These are phyloP conservation scores for Archocentrus centrarchus DNA, from an alignment of 2,113 vertebrate species.

Conservation along the genomic window DNA sequence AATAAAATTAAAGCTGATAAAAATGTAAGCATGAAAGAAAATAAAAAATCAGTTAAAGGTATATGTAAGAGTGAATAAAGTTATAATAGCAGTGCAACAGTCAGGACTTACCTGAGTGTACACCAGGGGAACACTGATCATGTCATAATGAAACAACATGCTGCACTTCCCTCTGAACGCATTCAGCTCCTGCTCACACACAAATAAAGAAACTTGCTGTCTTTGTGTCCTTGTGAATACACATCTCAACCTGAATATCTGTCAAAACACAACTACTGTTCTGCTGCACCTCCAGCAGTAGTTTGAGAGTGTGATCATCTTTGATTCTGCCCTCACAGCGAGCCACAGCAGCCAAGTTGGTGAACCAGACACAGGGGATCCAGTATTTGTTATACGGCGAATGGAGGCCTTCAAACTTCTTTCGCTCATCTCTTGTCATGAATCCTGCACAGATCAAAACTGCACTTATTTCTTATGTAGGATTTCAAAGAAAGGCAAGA, in stretches of 20 bases:
- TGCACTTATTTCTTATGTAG: not conserved
- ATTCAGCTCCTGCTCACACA: constrained; percentile 85
- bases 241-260: not conserved
- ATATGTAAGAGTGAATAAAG: too few species aligned
- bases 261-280: not conserved
- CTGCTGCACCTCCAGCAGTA: constrained; percentile 87
- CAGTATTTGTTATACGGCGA: constrained; percentile 95
- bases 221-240: not conserved
- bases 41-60: too few species aligned
- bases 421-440: constrained; percentile 92
- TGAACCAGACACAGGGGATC: constrained; percentile 95
- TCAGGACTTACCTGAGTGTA: constrained; percentile 88
- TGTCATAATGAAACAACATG: constrained; percentile 93
- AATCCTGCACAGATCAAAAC: constrained; percentile 82
- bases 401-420: constrained; percentile 89
- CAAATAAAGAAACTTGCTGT: constrained; percentile 20
- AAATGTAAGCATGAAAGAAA: not conserved
- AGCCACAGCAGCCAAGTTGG: constrained; percentile 88
- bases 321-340: constrained; percentile 88
- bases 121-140: constrained; percentile 92
- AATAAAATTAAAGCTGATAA: not conserved
- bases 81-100: too few species aligned
- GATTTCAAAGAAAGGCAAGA: not conserved
- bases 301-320: constrained; percentile 89
- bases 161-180: constrained; percentile 88